Base-by-base conservation (phyloP, 2,888 invertebrate species). In the Chirona hameri region DNA sequence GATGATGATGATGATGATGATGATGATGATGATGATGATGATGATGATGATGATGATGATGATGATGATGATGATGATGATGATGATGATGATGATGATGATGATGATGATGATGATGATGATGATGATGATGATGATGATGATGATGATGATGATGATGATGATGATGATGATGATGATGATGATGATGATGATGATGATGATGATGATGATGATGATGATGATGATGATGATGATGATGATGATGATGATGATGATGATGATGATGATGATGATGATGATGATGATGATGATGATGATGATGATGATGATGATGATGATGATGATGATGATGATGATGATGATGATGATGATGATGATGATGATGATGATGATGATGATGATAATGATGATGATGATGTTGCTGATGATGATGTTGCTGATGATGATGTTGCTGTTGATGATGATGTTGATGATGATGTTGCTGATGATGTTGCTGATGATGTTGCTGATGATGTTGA, bases 1-100 rank as follows among this genome's bases (percentile, higher is more conserved):
- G 65, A 65, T 65, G 65, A 65, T 65, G 65, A 65, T 65, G 65
- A 65, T 65, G 65, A 65, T 65, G 65, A 65, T 65, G 65, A 65
- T 65, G 65, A 65, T 65, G 65, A 65, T 65, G 65, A 65, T 65
- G 65, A 65, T 65, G 65, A 65, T 65, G 65, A 65, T 65, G 65
- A 65, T 21, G 65, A 65, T 21, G 65, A 65, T 21, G 65, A 65
- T 21, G 65, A 65, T 65, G 65, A 65, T 65, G 65, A 65, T 65
- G 65, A 65, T 65, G 65, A 65, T 65, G 65, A 65, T 65, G 65
- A 65, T 65, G 65, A 65, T 65, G 65, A 65, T 65, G 65, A 65
- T 65, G 65, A 65, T 65, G 65, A 65, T 65, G 65, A 65, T 65
- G 65, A 65, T 65, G 65, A 65, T 65, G 65, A 65, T 65, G 65